Percentiles rank a stretch among this genome's conserved stretches.
These are phyloP conservation scores for Unio delphinus DNA, from an alignment of 2,888 invertebrate genomes.

Conservation along the genomic window DNA sequence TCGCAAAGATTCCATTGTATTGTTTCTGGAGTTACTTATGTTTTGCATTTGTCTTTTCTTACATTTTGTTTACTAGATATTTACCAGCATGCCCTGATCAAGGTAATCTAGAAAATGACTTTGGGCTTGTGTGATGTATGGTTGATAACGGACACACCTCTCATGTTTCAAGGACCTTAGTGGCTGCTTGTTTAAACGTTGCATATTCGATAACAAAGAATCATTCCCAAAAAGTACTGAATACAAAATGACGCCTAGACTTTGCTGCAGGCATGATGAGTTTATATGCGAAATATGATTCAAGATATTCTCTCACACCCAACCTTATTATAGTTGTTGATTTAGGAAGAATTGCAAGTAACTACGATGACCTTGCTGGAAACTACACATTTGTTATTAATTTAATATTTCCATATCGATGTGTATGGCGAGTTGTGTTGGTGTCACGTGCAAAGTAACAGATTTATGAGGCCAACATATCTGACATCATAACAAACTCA, in stretches of 20 bases:
- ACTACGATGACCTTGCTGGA: slow-evolving; percentile 43
- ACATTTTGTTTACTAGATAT: too few relatives aligned
- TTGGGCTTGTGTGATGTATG: slow-evolving; percentile 61
- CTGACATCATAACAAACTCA: too few relatives aligned
- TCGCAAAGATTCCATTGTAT: too few relatives aligned
- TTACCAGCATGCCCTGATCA: slow-evolving; percentile 14
- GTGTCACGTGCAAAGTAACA: slow-evolving; percentile 15
- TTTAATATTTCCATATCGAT: slow-evolving; percentile 28
- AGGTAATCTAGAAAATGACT: slow-evolving; percentile 44
- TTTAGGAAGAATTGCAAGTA: slow-evolving; percentile 55
- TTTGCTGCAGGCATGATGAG: slow-evolving; percentile 49
- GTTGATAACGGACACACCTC: slow-evolving; percentile 66
- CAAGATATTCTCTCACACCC: slow-evolving; percentile 65
- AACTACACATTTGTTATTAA: slow-evolving; percentile 55
- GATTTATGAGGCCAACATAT: too few relatives aligned
- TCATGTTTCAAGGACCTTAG: slow-evolving; percentile 62
- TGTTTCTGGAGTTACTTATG: too few relatives aligned
- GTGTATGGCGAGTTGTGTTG: slow-evolving; percentile 17
- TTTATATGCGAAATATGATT: slow-evolving; percentile 56
- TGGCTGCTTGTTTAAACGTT: slow-evolving; percentile 63
- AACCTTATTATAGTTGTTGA: slow-evolving; percentile 61
- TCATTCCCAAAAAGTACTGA: slow-evolving; percentile 22
- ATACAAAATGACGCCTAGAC: slow-evolving; percentile 33
- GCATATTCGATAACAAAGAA: slow-evolving; percentile 55
- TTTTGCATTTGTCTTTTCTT: too few relatives aligned